phyloP scores from a whole-genome alignment of 2,797 vertebrate species.

The Fundulus diaphanus region DNA sequence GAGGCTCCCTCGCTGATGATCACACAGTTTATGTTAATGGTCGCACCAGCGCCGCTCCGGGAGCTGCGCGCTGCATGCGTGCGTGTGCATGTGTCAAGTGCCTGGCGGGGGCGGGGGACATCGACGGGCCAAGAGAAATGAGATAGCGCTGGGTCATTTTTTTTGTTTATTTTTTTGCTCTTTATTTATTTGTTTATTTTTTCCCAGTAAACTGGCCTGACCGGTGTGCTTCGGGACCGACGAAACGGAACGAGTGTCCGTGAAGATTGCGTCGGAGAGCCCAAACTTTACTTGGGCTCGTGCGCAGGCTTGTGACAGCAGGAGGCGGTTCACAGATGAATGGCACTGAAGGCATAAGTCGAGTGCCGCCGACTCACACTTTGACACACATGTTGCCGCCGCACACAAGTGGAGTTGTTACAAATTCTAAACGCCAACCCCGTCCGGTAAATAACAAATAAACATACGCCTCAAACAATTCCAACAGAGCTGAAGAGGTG shows the following conservation, averaged over 20 bases:
- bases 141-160: slow-evolving; percentile 32
- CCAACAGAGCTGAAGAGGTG: background rate
- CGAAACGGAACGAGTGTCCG: background rate
- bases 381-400: background rate
- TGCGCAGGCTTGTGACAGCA: slow-evolving; percentile 40
- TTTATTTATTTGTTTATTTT: too few species aligned
- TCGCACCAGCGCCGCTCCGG: slow-evolving; percentile 33
- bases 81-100: slow-evolving; percentile 12
- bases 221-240: slow-evolving; percentile 34
- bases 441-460: background rate
- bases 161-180: too few species aligned
- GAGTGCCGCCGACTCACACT: slow-evolving; percentile 11
- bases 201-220: slow-evolving; percentile 62
- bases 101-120: slow-evolving; percentile 9
- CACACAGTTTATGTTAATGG: slow-evolving; percentile 20
- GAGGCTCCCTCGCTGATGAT: slow-evolving; percentile 11
- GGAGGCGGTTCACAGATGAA: slow-evolving; percentile 15
- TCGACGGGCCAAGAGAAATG: slow-evolving; percentile 29
- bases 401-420: slow-evolving; percentile 9
- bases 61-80: slow-evolving; percentile 3
- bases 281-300: background rate
- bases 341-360: slow-evolving; percentile 19
- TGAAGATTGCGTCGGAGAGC: background rate
- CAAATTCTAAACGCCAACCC: background rate
- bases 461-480: background rate